Evolutionary conservation across 2,797 vertebrate genomes (phyloP).

Genomic region (Aselliscus stoliczkanus): DNA sequence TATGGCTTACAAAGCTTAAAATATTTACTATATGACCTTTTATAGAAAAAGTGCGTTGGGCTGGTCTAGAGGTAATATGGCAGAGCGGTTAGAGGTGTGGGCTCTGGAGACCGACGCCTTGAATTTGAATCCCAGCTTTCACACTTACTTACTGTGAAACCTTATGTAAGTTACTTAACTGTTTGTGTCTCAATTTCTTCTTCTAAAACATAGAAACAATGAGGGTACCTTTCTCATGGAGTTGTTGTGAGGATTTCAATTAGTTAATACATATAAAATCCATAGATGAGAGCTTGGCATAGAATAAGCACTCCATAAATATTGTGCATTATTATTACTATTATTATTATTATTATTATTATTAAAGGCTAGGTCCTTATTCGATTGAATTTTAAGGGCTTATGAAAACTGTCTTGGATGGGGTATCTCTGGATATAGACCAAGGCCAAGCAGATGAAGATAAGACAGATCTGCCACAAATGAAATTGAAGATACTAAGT

Average conservation of each 20-base stretch:
- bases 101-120: neutral
- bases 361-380: neutral
- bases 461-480: neutral
- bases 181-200: neutral
- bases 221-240: neutral
- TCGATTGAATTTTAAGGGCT: neutral
- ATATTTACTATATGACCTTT: neutral
- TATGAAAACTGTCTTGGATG: neutral
- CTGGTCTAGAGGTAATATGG: neutral
- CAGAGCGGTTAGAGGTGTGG: neutral
- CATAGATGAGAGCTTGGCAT: neutral
- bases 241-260: neutral
- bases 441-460: neutral
- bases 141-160: neutral
- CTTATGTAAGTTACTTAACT: neutral
- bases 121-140: neutral
- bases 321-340: neutral
- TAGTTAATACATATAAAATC: neutral
- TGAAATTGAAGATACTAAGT: neutral
- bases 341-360: neutral
- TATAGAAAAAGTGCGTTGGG: neutral
- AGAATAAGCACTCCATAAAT: neutral
- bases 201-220: neutral
- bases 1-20: neutral
- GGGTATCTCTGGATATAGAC: neutral